Evolutionary conservation across 2,888 invertebrate genomes (phyloP), one percentile per base, ranked within the genome.

Genomic region (Leptothorax acervorum): DNA sequence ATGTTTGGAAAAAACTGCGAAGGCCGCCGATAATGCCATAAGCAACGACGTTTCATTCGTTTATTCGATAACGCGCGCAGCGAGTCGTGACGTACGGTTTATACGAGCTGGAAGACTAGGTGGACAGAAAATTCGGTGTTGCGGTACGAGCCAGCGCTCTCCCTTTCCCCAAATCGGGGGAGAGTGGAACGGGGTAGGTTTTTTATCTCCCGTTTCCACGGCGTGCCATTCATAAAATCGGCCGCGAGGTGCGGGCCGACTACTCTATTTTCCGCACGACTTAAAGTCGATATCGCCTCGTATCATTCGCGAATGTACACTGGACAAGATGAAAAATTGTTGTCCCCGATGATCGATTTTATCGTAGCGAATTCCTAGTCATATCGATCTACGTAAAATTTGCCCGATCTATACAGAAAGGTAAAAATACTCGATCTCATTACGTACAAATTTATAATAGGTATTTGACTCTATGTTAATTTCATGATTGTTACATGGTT

Each of bases 181-280:
- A 60, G 45, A 31, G 42, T 23, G 62, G 60, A 51, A 68, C 51
- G 63, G 35, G 35, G 28, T 62, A 63, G 62, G 12, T 57, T 51
- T 53, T 75, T 75, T 63, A n/a, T 48, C 78, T 76, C 66, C 8
- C 31, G 57, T 66, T 66, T 48, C 28, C 28, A 65, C 28, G 35
- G 55, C 18, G 55, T 51, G 81, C 81, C 81, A 82, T 84, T 84
- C 82, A 82, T 70, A 82, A 84, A 83, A 82, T 63, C 70, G 71
- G 55, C 55, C 42, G 57, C 63, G 55, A 65, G 73, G 73, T 76
- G 53, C 84, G 81, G 65, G 42, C 60, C 42, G 76, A 39, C 81
- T 53, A 79, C 65, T 76, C 84, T 55, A 84, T 85, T 85, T 85
- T 83, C 81, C 74, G 60, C 68, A 73, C 85, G 66, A 83, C 85